Evolutionary conservation across 2,888 invertebrate genomes (phyloP).

Genomic region (Fabriciana adippe): DNA sequence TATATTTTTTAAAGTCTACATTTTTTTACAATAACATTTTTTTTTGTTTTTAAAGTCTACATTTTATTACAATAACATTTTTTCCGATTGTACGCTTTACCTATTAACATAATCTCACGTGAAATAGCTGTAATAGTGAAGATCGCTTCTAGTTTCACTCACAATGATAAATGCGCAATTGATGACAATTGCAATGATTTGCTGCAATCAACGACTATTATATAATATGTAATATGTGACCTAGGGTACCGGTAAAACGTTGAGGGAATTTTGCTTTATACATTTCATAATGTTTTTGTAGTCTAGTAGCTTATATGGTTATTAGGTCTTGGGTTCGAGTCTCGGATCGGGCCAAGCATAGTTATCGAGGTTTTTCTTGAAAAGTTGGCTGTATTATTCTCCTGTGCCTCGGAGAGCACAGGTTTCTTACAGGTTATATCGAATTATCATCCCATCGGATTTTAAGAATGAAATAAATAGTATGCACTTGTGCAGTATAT

Average conservation of each 20-base stretch:
- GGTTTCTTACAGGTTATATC: no score
- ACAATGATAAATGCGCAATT: slow-evolving; percentile 52
- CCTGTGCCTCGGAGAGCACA: no score
- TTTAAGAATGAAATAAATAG: no score
- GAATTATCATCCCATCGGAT: no score
- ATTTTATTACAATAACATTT: background rate
- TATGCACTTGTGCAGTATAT: no score
- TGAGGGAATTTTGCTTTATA: background rate
- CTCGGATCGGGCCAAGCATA: no score
- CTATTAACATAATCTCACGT: slow-evolving; percentile 43
- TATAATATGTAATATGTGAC: slow-evolving; percentile 27
- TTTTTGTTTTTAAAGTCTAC: background rate
- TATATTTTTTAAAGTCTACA: background rate
- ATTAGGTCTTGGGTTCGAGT: no score
- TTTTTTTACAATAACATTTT: background rate
- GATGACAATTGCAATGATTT: slow-evolving; percentile 60
- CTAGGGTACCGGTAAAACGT: slow-evolving; percentile 22
- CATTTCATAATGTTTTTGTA: background rate
- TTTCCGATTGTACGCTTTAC: background rate
- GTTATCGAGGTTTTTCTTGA: no score
- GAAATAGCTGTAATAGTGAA: slow-evolving; percentile 40
- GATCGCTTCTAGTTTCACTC: slow-evolving; percentile 45
- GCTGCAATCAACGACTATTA: slow-evolving; percentile 48
- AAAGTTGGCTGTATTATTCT: no score
- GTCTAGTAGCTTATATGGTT: no score